A percentile compares a stretch with the other conserved stretches of the same genome.
These are phyloP conservation scores for Aphodius granarius DNA, from an alignment of 2,888 invertebrate genomes.

Conservation along the genomic window DNA sequence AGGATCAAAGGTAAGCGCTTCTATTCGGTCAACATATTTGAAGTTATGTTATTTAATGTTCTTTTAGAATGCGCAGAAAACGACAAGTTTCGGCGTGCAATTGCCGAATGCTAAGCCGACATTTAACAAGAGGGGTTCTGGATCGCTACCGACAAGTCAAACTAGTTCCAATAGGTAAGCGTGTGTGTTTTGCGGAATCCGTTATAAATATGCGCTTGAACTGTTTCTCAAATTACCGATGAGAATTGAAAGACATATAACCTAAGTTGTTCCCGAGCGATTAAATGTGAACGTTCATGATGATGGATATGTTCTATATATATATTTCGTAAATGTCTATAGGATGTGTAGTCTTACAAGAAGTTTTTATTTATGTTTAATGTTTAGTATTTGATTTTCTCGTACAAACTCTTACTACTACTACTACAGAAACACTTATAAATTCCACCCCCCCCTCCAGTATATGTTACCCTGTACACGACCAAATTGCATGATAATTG, in stretches of 20 bases:
- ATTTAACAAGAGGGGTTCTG: constrained; percentile 49
- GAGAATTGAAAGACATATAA: constrained; percentile 1
- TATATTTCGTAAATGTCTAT: constrained; percentile 10
- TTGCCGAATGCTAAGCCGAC: constrained; percentile 50
- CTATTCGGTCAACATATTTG: constrained; percentile 15
- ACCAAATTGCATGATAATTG: not conserved
- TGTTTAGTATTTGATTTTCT: constrained; percentile 26
- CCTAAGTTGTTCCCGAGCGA: not conserved
- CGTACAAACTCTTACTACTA: constrained; percentile 19
- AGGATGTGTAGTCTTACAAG: constrained; percentile 25
- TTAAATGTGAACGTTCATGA: constrained; percentile 1
- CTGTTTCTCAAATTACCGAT: not conserved
- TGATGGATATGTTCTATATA: constrained; percentile 9
- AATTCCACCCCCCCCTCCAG: not conserved
- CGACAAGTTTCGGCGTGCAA: constrained; percentile 49
- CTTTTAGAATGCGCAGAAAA: constrained; percentile 50
- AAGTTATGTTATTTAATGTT: constrained; percentile 6
- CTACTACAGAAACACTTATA: not conserved
- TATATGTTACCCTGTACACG: not conserved
- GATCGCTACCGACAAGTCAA: constrained; percentile 46
- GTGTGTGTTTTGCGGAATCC: not conserved
- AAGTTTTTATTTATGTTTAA: constrained; percentile 26
- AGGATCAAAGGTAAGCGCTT: constrained; percentile 59
- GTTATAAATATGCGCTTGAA: constrained; percentile 12
- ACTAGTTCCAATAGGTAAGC: constrained; percentile 49